Evolutionary conservation across 2,888 invertebrate species (phyloP), one percentile per base, ranked within the genome.

Genomic region (Craniophora ligustri): DNA sequence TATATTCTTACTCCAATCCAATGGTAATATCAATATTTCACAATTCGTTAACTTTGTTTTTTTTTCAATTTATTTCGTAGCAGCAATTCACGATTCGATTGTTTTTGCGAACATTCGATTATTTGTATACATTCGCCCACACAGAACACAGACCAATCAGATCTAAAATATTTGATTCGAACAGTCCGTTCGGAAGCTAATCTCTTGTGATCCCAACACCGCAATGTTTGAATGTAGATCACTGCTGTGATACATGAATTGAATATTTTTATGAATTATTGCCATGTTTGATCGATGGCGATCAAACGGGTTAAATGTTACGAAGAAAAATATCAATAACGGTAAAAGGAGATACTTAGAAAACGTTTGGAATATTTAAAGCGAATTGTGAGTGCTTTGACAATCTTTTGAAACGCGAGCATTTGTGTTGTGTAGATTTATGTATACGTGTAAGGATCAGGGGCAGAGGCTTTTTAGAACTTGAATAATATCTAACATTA

Each of bases 161-260:
- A 69, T 70, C 64, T 63, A 64, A 69, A 79, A 75, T 72, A 71
- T 76, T 73, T 59, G 55, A 66, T 54, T 58, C 42, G 47, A 39
- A 64, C 19, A 48, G 32, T 48, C 19, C 19, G 53, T 44, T 63
- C 50, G 38, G 49, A 39, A 68, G 67, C 60, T 78, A 72, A 78
- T 75, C 75, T 63, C 45, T 44, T 47, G 54, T 62, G 72, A 65
- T 67, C 63, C 60, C 46, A 41, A 47, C 50, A 57, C 57, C 48
- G 36, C 42, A 54, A 38, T 38, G 45, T 61, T 67, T 67, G 46
- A 47, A 62, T 51, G 28, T 35, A 7, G 19, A 34, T 14, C 28
- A 15, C 18, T 45, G 42, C 44, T 44, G 32, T 41, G 35, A 49
- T 45, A 42, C 23, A 31, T 48, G 30, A 53, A 31, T 50, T 51